Base-by-base conservation (phyloP, 2,113 vertebrate genomes). In the Toxotes chatareus region DNA sequence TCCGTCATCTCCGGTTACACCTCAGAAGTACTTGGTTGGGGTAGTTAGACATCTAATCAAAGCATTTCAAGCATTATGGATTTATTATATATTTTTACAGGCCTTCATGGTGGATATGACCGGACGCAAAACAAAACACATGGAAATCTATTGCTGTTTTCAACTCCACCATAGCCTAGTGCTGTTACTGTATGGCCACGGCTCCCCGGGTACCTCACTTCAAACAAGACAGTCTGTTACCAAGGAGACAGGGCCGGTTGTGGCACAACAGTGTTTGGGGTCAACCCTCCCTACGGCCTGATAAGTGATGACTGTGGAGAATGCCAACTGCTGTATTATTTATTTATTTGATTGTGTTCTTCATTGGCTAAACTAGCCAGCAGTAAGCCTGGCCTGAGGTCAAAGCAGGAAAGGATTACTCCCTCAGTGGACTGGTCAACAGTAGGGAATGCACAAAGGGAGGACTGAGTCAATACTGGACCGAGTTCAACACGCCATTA, bases 221-320 rank as follows among this genome's bases (percentile, higher is more conserved):
- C 92, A 94, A 94, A 93, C 87, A 89, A 91, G 92, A 92, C 84
- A 76, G 89, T 92, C 91, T 89, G 94, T 95, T 95, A 91, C 93
- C 93, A 95, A 89, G 94, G 95, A 90, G 92, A 95, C 93, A 63
- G 71, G 77, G 87, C 88, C 71, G 56, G 86, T 90, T 87, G 88
- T 93, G 90, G 93, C 92, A 86, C 89, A 90, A 88, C 90, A 90
- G 90, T 82, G 90, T 94, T 92, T 87, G 90, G 89, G 93, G 93
- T 94, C 89, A 89, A 68, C 86, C 84, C 68, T 93, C 90, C 92
- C 91, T 9, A 80, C 51, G 87, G 93, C 91, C 88, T 61, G 89
- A 92, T 94, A 94, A 93, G 90, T 94, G 91, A 94, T 93, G 91
- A 94, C 92, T 91, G 88, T 91, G 90, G 89, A 93, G 92, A 94